phyloP scores from a whole-genome alignment of 2,888 invertebrate genomes.

The Scaeva pyrastri region DNA sequence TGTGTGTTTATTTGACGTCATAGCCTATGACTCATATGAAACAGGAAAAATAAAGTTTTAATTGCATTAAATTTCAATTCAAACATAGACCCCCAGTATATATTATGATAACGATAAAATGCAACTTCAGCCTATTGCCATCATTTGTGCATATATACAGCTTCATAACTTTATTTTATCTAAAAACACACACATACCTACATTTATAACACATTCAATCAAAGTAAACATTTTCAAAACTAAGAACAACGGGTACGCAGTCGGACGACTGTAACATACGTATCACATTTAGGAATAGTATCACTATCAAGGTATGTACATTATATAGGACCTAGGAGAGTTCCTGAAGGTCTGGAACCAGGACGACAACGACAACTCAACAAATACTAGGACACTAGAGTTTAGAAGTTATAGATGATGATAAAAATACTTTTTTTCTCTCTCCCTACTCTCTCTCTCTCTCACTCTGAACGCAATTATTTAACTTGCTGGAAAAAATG shows the following conservation, averaged over 20 bases:
- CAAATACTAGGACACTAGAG: neutral
- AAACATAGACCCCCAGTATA: neutral
- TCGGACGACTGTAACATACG: too few relatives aligned
- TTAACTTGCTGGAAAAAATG: constrained; percentile 30
- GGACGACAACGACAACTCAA: neutral
- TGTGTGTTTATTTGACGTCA: neutral
- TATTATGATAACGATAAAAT: too few relatives aligned
- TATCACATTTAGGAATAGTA: too few relatives aligned
- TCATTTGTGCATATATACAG: neutral
- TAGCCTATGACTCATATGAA: too few relatives aligned
- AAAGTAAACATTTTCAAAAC: constrained; percentile 39
- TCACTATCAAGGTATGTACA: too few relatives aligned
- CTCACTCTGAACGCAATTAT: constrained; percentile 7
- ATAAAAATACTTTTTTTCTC: constrained; percentile 7
- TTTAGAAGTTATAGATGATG: neutral
- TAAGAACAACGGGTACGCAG: neutral
- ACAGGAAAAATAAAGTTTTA: constrained; percentile 21
- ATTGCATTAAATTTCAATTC: neutral
- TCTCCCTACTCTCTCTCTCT: neutral
- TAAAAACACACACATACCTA: neutral
- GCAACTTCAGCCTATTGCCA: neutral
- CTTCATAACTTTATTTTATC: constrained; percentile 22
- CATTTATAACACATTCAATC: constrained; percentile 28
- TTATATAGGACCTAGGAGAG: too few relatives aligned
- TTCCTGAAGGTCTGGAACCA: too few relatives aligned